Evolutionary conservation across 2,113 vertebrate species (phyloP).

Genomic region (Bos indicus): DNA sequence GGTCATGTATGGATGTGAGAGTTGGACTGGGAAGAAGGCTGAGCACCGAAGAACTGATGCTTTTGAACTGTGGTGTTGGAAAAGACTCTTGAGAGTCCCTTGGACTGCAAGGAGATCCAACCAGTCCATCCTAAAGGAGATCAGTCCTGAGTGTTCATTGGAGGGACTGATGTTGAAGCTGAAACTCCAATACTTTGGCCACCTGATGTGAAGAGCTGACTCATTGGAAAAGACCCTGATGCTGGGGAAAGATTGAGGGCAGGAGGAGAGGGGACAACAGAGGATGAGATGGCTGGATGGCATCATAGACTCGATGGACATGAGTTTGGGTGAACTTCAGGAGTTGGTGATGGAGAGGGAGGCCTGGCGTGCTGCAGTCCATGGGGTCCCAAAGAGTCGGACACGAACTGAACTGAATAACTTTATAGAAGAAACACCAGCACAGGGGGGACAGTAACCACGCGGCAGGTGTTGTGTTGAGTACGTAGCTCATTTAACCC

Average conservation of each 20-base stretch:
- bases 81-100: background rate
- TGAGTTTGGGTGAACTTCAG: background rate
- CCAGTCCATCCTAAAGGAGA: background rate
- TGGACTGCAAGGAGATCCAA: background rate
- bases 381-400: background rate
- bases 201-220: background rate
- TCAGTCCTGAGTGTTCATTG: background rate
- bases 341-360: background rate
- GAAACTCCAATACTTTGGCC: background rate
- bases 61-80: background rate
- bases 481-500: background rate
- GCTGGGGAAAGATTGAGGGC: background rate
- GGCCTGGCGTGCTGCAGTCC: background rate
- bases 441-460: background rate
- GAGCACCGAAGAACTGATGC: accelerated
- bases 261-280: background rate
- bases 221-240: background rate
- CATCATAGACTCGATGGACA: background rate
- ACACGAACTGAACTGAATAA: background rate
- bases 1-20: background rate
- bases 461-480: background rate
- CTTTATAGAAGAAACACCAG: background rate
- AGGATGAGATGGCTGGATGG: background rate
- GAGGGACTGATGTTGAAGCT: background rate
- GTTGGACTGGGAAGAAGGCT: background rate